Evolutionary conservation across 2,888 invertebrate genomes (phyloP).

Genomic region (Mesorhabditis sp.): DNA sequence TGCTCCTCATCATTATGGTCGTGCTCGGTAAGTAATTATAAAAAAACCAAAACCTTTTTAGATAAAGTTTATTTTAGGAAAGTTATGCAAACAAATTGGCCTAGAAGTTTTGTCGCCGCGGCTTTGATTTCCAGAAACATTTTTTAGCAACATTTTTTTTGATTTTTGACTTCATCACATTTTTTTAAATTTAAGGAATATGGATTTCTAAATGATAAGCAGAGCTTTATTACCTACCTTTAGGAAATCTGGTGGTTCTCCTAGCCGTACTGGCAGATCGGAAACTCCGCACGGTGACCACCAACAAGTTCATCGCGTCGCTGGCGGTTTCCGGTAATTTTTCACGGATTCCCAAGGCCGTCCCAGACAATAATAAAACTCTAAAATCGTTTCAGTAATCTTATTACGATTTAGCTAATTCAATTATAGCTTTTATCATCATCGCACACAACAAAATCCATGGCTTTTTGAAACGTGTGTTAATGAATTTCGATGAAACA

Average conservation of each 20-base stretch:
- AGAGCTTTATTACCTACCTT: not conserved
- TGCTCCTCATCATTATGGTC: constrained; percentile 35
- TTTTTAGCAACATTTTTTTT: too few species aligned
- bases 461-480: not conserved
- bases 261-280: constrained; percentile 36
- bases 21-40: constrained; percentile 19
- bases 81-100: too few species aligned
- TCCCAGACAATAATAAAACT: not conserved
- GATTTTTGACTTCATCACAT: too few species aligned
- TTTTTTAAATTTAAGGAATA: not conserved
- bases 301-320: constrained; percentile 47
- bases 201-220: not conserved
- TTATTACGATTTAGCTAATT: too few species aligned
- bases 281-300: constrained; percentile 39
- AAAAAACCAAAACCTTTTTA: too few species aligned
- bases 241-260: constrained; percentile 30
- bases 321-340: constrained; percentile 31
- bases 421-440: too few species aligned
- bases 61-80: too few species aligned
- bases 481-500: too few species aligned
- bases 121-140: too few species aligned
- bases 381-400: not conserved
- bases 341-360: not conserved
- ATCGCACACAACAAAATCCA: not conserved
- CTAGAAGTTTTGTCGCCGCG: too few species aligned